Evolutionary conservation across 2,888 invertebrate species (phyloP), one percentile per base, ranked within the genome.

Genomic region (Tethea ocularis): DNA sequence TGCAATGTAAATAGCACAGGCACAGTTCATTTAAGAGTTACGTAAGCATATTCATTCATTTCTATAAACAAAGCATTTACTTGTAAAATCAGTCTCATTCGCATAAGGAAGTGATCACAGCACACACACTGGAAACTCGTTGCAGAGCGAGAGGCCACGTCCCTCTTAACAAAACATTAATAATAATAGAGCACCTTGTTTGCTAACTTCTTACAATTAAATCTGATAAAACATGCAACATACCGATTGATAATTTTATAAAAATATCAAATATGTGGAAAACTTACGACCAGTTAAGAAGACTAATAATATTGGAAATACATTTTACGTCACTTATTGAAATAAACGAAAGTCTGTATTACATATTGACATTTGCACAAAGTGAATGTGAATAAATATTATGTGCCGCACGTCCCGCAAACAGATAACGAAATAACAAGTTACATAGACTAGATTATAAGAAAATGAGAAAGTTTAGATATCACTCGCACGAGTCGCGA

Each of bases 71-170:
- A 89, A 91, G 86, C 87, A 83, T 84, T 89, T 88, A 87, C 83
- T 87, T 88, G 86, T 90, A 90, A 93, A 93, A 91, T 93, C 92
- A 93, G 92, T 93, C 92, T 93, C 92, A 91, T 92, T 91, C 91
- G 88, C 92, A 92, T 92, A 92, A 93, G 92, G 92, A 92, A 91
- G 90, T 91, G 89, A 90, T 92, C 91, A 92, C 92, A 92, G 91
- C 91, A 90, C 87, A 85, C 88, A 87, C 90, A 91, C 91, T 89
- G 92, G 91, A 91, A 88, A 89, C 85, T 90, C 91, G 90, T 89
- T 88, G 90, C 87, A 85, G 86, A 82, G 80, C 84, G 86, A 88
- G 89, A 86, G 88, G 83, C 87, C 86, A 77, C 75, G 87, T 77
- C 89, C 89, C 88, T 84, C 88, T 75, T 71, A 87, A 89, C 86